These are phyloP conservation scores for Agrenia bidenticulata DNA, from an alignment of 2,888 invertebrate species.

Conservation along the genomic window DNA sequence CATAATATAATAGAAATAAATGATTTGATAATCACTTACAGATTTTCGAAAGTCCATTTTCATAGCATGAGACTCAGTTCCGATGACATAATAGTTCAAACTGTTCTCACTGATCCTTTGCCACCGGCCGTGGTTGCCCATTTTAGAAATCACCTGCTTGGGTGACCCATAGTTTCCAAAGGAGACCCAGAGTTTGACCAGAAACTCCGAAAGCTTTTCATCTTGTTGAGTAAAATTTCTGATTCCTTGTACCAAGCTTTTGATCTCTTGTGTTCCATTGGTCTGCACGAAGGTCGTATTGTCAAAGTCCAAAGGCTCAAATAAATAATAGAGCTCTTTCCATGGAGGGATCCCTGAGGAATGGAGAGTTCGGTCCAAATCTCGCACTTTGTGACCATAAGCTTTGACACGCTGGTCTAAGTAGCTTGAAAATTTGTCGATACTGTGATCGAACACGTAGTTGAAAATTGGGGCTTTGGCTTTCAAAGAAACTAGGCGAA, in stretches of 20 bases:
- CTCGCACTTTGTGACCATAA: background rate
- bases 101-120: slow-evolving; percentile 26
- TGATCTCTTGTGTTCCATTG: background rate
- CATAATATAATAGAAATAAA: background rate
- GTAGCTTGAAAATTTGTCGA: slow-evolving; percentile 12
- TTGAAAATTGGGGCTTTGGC: slow-evolving; percentile 34
- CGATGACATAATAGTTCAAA: slow-evolving; percentile 38
- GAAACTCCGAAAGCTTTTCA: slow-evolving; percentile 31
- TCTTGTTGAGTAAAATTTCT: slow-evolving; percentile 24
- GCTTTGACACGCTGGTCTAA: slow-evolving; percentile 15
- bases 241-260: background rate
- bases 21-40: slow-evolving; percentile 26
- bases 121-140: slow-evolving; percentile 40
- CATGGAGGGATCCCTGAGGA: slow-evolving; percentile 32
- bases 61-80: slow-evolving; percentile 30
- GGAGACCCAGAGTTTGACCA: slow-evolving; percentile 49
- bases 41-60: slow-evolving; percentile 41
- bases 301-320: slow-evolving; percentile 28
- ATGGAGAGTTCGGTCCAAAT: slow-evolving; percentile 25
- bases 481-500: slow-evolving; percentile 19
- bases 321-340: slow-evolving; percentile 40
- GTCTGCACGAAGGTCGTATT: background rate
- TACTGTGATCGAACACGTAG: slow-evolving; percentile 42
- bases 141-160: slow-evolving; percentile 37
- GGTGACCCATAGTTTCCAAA: slow-evolving; percentile 49